These are phyloP conservation scores for Chironomus tentans DNA, from an alignment of 2,888 invertebrate genomes.

Conservation along the genomic window DNA sequence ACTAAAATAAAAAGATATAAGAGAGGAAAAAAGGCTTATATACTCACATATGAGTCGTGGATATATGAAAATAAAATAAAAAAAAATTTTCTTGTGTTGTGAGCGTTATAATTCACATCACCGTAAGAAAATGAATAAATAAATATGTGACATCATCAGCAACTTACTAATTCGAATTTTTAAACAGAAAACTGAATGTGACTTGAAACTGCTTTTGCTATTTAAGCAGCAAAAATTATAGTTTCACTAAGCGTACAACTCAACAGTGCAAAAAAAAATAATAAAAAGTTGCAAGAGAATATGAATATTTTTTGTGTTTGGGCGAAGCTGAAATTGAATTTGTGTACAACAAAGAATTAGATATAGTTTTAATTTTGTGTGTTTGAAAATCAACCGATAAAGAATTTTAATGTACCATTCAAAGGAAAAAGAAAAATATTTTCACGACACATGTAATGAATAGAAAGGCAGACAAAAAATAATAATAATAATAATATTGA, in stretches of 20 bases:
- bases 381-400: neutral
- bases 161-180: neutral
- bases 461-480: neutral
- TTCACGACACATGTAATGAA: neutral
- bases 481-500: neutral
- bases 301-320: neutral
- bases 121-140: neutral
- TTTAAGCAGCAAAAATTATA: neutral
- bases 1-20: neutral
- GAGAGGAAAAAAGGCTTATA: neutral
- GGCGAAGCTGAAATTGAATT: neutral
- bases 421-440: neutral
- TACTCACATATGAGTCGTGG: neutral
- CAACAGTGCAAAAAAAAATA: too few species aligned
- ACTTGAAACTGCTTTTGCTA: neutral
- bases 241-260: too few species aligned
- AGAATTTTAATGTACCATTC: conserved; percentile 18
- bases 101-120: conserved; percentile 1
- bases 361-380: too few species aligned
- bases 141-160: conserved; percentile 10
- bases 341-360: neutral
- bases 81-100: neutral
- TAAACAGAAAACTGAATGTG: neutral
- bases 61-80: too few species aligned
- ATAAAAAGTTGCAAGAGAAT: too few species aligned